Conservation (phyloP, 2,113 vertebrate genomes). For the Isurus oxyrinchus region DNA sequence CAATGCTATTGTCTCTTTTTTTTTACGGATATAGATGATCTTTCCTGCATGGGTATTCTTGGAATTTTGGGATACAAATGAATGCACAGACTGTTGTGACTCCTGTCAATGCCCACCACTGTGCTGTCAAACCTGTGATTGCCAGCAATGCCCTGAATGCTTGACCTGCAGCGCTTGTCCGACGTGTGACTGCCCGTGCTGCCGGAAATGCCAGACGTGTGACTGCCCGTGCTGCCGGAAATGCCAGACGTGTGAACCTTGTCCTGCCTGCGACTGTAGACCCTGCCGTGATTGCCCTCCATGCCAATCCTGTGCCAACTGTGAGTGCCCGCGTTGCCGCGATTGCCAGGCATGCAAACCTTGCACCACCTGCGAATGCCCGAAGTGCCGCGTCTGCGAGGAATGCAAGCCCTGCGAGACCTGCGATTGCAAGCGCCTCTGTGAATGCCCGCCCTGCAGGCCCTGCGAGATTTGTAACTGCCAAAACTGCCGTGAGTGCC, state of each 20-base stretch:
- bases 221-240: not conserved
- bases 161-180: not conserved
- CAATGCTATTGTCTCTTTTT: not conserved
- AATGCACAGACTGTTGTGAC: not conserved
- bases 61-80: conserved; percentile 12
- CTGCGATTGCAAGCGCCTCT: conserved; percentile 12
- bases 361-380: not conserved
- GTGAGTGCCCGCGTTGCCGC: not conserved
- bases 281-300: not conserved
- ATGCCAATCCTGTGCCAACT: not conserved
- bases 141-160: not conserved
- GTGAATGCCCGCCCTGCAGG: not conserved
- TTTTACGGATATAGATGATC: not conserved
- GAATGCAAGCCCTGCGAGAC: not conserved
- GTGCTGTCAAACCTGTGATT: not conserved
- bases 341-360: not conserved
- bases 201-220: not conserved
- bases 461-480: not conserved
- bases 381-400: not conserved
- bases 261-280: not conserved
- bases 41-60: conserved; percentile 2
- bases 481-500: not conserved
- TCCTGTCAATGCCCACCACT: not conserved
- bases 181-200: not conserved
- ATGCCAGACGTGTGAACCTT: not conserved